These are phyloP conservation scores for Lepisosteus oculatus DNA, from an alignment of 2,113 vertebrate genomes.

Conservation along the genomic window DNA sequence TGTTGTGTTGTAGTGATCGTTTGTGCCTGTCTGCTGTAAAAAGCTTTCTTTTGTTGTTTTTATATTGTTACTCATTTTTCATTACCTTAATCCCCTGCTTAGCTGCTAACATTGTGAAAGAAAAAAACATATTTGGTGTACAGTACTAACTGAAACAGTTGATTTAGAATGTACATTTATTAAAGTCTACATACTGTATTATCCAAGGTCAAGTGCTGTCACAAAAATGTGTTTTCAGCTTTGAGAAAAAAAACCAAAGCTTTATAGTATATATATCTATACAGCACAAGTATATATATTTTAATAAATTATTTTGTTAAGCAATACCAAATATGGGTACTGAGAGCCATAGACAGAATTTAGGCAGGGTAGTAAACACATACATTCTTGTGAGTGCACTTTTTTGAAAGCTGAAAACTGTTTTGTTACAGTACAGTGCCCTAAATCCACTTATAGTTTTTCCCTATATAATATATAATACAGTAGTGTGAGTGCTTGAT, in stretches of 20 bases:
- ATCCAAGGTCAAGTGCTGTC: conserved; percentile 32
- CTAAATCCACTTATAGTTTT: not conserved
- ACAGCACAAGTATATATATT: too few species aligned
- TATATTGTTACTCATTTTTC: conserved; percentile 5
- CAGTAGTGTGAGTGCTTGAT: too few species aligned
- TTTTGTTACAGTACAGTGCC: conserved; percentile 29
- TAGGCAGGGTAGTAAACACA: too few species aligned
- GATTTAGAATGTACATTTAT: not conserved
- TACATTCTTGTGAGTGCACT: not conserved
- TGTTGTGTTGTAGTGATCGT: conserved; percentile 52
- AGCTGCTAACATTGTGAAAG: not conserved
- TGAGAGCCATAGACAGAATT: too few species aligned
- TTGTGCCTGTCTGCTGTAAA: conserved; percentile 60
- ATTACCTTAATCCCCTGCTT: not conserved
- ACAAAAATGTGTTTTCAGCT: conserved; percentile 36
- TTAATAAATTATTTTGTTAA: too few species aligned
- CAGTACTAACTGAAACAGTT: not conserved
- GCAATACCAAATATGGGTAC: too few species aligned
- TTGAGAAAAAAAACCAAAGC: not conserved
- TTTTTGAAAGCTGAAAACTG: conserved; percentile 24
- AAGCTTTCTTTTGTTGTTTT: not conserved
- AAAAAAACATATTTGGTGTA: not conserved
- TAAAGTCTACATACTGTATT: conserved; percentile 1
- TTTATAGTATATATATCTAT: too few species aligned
- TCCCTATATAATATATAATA: not conserved